phyloP scores from a whole-genome alignment of 2,797 vertebrate species.

The Tokudaia tokunoshimensis region DNA sequence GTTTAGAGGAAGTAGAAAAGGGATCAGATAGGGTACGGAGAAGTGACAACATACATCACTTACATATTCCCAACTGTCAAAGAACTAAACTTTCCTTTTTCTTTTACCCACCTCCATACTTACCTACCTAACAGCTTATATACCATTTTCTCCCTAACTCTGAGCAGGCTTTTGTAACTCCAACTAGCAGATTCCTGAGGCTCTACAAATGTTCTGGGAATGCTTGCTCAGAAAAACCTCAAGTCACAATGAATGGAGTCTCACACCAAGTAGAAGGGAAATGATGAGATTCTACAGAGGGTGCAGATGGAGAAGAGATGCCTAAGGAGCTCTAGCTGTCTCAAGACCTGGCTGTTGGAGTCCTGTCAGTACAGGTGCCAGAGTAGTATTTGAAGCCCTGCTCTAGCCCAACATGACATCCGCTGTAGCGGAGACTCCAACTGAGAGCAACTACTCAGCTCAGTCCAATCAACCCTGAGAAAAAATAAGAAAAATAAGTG shows the following conservation, averaged over 20 bases:
- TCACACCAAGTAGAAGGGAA: neutral
- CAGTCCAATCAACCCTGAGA: neutral
- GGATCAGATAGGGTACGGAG: neutral
- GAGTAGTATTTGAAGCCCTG: neutral
- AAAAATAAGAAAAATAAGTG: slow-evolving; percentile 26
- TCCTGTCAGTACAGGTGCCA: neutral
- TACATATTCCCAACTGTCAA: neutral
- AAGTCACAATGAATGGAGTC: neutral
- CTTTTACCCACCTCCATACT: neutral
- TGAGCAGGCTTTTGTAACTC: neutral
- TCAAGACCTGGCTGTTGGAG: neutral
- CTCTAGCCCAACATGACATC: neutral
- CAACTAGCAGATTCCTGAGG: neutral
- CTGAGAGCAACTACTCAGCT: neutral
- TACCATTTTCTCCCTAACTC: neutral
- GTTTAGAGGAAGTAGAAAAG: neutral
- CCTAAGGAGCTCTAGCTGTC: neutral
- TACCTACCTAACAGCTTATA: neutral
- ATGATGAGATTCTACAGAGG: neutral
- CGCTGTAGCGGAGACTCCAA: neutral
- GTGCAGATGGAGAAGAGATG: neutral
- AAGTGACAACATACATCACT: neutral
- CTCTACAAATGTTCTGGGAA: neutral
- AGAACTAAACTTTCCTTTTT: neutral
- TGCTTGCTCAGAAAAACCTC: neutral